Base-by-base conservation (phyloP, 2,113 vertebrate genomes). In the Noturus placidus region DNA sequence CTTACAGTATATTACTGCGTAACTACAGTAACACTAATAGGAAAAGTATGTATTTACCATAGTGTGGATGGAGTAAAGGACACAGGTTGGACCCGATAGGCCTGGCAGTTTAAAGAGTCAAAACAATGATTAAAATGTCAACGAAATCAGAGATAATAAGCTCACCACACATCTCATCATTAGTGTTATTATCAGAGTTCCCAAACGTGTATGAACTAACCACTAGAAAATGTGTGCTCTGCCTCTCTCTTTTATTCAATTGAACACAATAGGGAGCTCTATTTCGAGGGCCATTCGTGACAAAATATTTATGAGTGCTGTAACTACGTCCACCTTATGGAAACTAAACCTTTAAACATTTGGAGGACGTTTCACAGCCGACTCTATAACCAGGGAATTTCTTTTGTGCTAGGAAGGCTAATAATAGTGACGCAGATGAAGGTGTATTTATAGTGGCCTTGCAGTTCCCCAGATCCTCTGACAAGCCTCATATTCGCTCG, bases 331-430 rank as follows among this genome's bases (percentile, higher is more conserved):
- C 92, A 95, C 93, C 93, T 94, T 94, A 93, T 95, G 95, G 96
- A 95, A 96, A 96, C 95, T 94, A 96, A 95, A 96, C 95, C 93
- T 57, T 96, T 94, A 92, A 96, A 94, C 95, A 94, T 94, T 95
- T 97, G 93, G 92, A 94, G 95, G 94, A 95, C 89, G 90, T 92
- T 95, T 90, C 86, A 84, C 93, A 94, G 94, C 94, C 93, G 94
- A 94, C 93, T 96, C 97, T 96, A 96, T 97, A 97, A 97, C 93
- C 94, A 95, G 95, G 93, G 90, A 92, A 94, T 96, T 97, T 96
- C 96, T 96, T 99, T 99, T 98, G 97, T 98, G 97, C 96, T 94
- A 95, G 91, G 93, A 56, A 93, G 85, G 95, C 97, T 98, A 99
- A 97, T 96, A 97, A 98, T 97, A 98, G 97, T 88, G 91, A 86